phyloP scores from a whole-genome alignment of 2,113 vertebrate species.

The Suricata suricatta region DNA sequence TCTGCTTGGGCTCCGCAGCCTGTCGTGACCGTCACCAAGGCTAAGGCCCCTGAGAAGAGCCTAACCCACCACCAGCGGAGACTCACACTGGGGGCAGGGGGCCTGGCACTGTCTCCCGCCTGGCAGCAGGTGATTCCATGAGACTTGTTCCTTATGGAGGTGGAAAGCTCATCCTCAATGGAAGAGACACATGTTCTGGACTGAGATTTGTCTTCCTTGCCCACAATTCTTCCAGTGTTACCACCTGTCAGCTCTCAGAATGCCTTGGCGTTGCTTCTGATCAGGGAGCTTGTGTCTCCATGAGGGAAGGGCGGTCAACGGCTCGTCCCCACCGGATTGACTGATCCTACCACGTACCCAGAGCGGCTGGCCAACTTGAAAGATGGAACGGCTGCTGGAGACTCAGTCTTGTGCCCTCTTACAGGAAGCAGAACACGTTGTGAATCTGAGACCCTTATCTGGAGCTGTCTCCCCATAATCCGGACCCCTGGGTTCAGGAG shows the following conservation, averaged over 20 bases:
- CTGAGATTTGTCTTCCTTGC: accelerated
- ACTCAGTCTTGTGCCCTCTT: not conserved
- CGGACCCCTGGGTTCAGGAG: not conserved
- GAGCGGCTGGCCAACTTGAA: accelerated
- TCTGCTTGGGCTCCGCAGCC: accelerated
- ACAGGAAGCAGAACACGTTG: not conserved
- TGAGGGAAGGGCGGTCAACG: not conserved
- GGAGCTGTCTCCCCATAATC: too few relatives aligned
- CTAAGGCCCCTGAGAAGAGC: too few relatives aligned
- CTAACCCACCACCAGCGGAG: not conserved
- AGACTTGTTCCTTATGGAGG: not conserved
- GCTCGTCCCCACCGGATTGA: accelerated
- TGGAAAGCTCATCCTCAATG: accelerated
- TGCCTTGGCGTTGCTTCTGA: not conserved
- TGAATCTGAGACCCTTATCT: not conserved
- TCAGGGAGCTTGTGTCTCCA: not conserved
- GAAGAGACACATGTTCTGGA: accelerated
- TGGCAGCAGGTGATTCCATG: too few relatives aligned
- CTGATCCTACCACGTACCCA: accelerated
- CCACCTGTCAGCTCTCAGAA: not conserved
- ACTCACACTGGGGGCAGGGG: accelerated
- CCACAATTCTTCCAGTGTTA: not conserved
- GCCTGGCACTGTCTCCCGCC: not conserved
- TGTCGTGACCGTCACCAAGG: not conserved
- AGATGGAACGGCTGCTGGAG: not conserved